A percentile compares a stretch with the other conserved stretches of the same genome.
Conservation (phyloP, 2,113 vertebrate genomes). For the Coregonus clupeaformis region DNA sequence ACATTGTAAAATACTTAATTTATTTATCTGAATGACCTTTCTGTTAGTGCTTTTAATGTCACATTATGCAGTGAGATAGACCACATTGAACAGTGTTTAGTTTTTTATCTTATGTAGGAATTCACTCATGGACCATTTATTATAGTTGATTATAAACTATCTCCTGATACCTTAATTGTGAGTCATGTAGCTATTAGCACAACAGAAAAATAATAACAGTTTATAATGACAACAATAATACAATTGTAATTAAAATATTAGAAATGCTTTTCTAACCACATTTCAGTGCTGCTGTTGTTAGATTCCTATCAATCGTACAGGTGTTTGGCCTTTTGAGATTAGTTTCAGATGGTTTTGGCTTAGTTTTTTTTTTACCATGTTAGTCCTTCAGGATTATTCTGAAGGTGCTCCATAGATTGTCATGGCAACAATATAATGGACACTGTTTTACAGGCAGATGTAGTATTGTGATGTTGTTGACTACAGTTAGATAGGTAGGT, state of each 20-base stretch:
- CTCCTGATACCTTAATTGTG: constrained; percentile 91
- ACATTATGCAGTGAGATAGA: constrained; percentile 86
- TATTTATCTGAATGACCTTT: constrained; percentile 76
- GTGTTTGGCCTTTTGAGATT: constrained; percentile 2
- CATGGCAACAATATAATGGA: background rate
- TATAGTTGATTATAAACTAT: constrained; percentile 74
- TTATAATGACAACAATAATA: constrained; percentile 43
- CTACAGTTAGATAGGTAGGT: background rate
- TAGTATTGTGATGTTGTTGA: background rate
- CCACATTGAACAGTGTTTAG: constrained; percentile 79
- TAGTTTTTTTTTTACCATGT: background rate
- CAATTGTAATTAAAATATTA: constrained; percentile 59
- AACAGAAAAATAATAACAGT: constrained; percentile 74
- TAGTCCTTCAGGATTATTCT: constrained; percentile 2
- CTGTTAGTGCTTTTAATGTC: constrained; percentile 82
- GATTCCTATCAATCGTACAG: background rate
- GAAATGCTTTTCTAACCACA: constrained; percentile 72
- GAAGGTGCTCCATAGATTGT: background rate
- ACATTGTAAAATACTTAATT: constrained; percentile 68
- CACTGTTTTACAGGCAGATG: background rate
- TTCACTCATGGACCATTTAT: constrained; percentile 83
- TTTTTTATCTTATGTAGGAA: constrained; percentile 56
- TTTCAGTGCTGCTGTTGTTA: constrained; percentile 35
- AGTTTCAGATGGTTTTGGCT: background rate
- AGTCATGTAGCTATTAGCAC: constrained; percentile 89